Evolutionary conservation across 2,888 invertebrate species (phyloP).

Genomic region (Tyria jacobaeae): DNA sequence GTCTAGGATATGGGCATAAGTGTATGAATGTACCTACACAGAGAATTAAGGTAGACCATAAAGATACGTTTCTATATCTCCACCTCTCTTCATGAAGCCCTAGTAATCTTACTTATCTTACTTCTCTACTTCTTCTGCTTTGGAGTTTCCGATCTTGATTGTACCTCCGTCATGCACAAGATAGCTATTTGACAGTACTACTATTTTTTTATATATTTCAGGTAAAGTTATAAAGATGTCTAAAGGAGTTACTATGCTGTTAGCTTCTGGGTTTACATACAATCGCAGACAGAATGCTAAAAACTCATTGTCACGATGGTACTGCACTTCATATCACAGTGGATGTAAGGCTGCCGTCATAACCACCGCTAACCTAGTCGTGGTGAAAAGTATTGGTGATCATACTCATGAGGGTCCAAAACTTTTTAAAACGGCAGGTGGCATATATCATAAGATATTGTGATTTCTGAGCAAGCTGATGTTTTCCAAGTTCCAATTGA

Average conservation of each 20-base stretch:
- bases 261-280: slow-evolving; percentile 45
- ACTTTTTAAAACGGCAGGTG: slow-evolving; percentile 13
- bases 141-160: no score
- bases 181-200: no score
- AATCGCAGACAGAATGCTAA: slow-evolving; percentile 45
- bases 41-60: no score
- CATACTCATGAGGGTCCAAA: slow-evolving; percentile 15
- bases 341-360: slow-evolving; percentile 36
- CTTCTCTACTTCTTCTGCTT: no score
- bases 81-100: no score
- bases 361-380: slow-evolving; percentile 16
- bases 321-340: slow-evolving; percentile 41
- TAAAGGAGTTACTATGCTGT: slow-evolving; percentile 25
- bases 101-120: no score
- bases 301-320: slow-evolving; percentile 35
- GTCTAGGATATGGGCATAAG: no score
- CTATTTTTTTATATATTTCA: slow-evolving; percentile 22
- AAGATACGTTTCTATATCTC: no score
- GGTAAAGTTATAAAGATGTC: slow-evolving; percentile 27
- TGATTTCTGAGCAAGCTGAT: neutral
- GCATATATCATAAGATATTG: slow-evolving; percentile 13
- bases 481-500: neutral
- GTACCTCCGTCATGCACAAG: no score
- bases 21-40: no score
- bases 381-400: slow-evolving; percentile 19